Base-by-base conservation (phyloP, 2,888 invertebrate genomes). In the Spodoptera picta region DNA sequence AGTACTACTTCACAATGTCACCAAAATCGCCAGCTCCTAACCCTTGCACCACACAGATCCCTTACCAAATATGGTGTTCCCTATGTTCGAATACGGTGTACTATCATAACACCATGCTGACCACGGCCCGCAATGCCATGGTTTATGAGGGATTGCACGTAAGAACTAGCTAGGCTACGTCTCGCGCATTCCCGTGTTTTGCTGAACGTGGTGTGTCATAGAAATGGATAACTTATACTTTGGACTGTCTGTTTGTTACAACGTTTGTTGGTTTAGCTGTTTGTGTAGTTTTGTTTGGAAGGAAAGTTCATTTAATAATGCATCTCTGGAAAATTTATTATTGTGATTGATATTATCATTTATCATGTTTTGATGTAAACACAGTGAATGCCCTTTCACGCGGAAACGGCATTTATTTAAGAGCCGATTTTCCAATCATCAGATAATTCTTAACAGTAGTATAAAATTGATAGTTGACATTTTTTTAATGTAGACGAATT, bases 41-140 rank as follows among this genome's bases (percentile, higher is more conserved):
- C 51, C 46, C 73, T 78, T 73, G 61, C 12, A 47, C 69, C 71
- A 46, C 71, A 46, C 11, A 51, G 0, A 27, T n/a, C 2, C 12
- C 52, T 50, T 60, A 63, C 76, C 74, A 79, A 80, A 79, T 79
- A 76, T 41, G 74, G 69, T 36, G 55, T 62, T 19, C 53, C 68
- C 64, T 47, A 57, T 60, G 72, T 57, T 82, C 85, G 64, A 83
- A 83, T 83, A 87, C 72, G 86, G 84, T 64, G 65, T 73, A 70
- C 80, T 82, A 85, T 87, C 87, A 86, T 87, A 87, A 82, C 77
- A 73, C 77, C 75, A 76, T 78, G 80, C 63, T 36, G 49, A 50
- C 60, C 48, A 79, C 75, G 77, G 72, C 58, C 58, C 31, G 67
- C 59, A 62, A 75, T 76, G 56, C 69, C 60, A 69, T 66, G 54